Conservation (phyloP, 2,113 vertebrate species). For the pig (Sus scrofa) region DNA sequence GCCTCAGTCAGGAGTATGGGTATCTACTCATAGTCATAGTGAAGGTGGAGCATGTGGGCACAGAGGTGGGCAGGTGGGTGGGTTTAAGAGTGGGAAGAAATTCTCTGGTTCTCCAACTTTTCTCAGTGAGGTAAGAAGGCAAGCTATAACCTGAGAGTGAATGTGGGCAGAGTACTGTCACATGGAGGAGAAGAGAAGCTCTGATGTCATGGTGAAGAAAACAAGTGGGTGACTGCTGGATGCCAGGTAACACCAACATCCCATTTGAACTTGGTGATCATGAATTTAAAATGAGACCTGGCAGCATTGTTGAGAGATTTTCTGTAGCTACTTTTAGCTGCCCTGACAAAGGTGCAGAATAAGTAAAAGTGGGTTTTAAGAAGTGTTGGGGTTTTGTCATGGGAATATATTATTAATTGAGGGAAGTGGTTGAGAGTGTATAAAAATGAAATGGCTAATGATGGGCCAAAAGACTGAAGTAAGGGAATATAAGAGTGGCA, state of each 20-base stretch:
- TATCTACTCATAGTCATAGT: not conserved
- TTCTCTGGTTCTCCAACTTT: not conserved
- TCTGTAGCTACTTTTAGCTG: not conserved
- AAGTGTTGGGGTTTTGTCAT: not conserved
- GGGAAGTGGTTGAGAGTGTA: not conserved
- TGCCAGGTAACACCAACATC: not conserved
- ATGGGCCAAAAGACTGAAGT: not conserved
- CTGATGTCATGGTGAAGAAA: not conserved
- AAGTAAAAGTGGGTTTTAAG: not conserved
- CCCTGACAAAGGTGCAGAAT: not conserved
- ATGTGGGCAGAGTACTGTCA: not conserved
- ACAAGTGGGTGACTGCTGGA: not conserved
- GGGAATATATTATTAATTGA: not conserved
- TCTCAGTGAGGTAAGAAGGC: not conserved
- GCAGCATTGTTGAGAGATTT: not conserved
- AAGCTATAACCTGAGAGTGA: not conserved
- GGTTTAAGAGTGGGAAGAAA: not conserved
- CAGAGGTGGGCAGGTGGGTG: not conserved
- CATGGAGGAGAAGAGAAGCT: not conserved
- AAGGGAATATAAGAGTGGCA: not conserved
- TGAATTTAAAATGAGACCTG: slow-evolving; percentile 57
- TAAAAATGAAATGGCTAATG: not conserved
- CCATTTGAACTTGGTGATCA: not conserved
- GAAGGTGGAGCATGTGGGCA: too few species aligned
- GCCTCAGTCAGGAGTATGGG: not conserved